These are phyloP conservation scores for Hirudinaria manillensis DNA, from an alignment of 2,888 invertebrate species.

Conservation along the genomic window DNA sequence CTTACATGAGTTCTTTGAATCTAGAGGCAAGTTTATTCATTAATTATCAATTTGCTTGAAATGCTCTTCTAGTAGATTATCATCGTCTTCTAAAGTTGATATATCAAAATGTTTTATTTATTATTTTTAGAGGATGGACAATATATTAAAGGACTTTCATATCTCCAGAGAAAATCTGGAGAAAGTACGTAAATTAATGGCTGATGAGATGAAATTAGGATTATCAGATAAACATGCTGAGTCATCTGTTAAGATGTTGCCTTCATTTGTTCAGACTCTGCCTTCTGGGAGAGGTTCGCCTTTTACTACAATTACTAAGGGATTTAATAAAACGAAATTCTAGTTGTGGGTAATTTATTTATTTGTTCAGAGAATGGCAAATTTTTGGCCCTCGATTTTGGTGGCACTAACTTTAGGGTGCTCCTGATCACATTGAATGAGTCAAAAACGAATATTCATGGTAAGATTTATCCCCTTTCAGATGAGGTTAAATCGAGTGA, in stretches of 20 bases:
- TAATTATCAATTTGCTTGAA: too few relatives aligned
- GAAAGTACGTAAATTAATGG: conserved; percentile 2
- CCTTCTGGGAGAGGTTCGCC: conserved; percentile 77
- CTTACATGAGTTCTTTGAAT: too few relatives aligned
- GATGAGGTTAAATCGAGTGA: conserved; percentile 82
- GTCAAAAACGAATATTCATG: conserved; percentile 79
- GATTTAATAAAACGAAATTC: background rate
- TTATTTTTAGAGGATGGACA: background rate
- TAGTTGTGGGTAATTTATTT: too few relatives aligned
- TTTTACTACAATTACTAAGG: background rate
- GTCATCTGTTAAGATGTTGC: conserved; percentile 79
- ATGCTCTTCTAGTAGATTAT: too few relatives aligned
- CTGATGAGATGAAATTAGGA: background rate
- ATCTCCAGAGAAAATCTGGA: background rate
- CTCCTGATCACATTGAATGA: conserved; percentile 78
- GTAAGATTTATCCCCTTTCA: conserved; percentile 93
- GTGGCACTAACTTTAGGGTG: conserved; percentile 95
- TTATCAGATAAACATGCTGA: background rate
- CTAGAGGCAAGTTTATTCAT: too few relatives aligned
- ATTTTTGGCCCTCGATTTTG: conserved; percentile 90
- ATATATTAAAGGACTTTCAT: background rate
- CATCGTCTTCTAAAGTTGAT: too few relatives aligned
- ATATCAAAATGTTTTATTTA: too few relatives aligned
- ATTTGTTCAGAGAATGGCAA: conserved; percentile 76
- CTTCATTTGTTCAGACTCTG: conserved; percentile 88